Conservation (phyloP, 37 sponge, comb jelly and placozoan genomes). For the Halichondria panicea region DNA sequence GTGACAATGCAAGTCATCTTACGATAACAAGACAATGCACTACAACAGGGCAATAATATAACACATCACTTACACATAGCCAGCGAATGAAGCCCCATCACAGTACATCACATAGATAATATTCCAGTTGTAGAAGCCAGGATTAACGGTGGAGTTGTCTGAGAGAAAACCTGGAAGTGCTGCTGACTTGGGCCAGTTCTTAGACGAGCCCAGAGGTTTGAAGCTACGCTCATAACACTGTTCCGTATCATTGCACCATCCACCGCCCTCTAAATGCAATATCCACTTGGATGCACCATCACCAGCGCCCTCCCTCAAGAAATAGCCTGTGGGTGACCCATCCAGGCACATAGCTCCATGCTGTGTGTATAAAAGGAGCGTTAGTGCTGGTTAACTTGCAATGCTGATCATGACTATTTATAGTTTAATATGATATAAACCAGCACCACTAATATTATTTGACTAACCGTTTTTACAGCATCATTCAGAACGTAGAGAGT, state of each 20-base stretch:
- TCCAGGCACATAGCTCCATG: slow-evolving; percentile 88
- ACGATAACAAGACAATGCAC: too few species aligned
- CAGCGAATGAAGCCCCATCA: slow-evolving; percentile 86
- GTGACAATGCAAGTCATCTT: too few species aligned
- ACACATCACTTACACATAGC: slow-evolving; percentile 48
- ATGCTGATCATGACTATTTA: neutral
- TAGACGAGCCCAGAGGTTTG: slow-evolving; percentile 74
- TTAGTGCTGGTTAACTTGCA: neutral
- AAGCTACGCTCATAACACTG: slow-evolving; percentile 65
- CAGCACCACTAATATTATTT: too few species aligned
- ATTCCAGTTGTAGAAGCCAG: slow-evolving; percentile 75
- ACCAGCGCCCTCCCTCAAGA: slow-evolving; percentile 22
- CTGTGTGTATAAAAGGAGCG: neutral
- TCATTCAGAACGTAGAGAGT: too few species aligned
- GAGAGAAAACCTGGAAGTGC: slow-evolving; percentile 61
- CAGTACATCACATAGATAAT: slow-evolving; percentile 79
- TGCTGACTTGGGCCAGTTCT: slow-evolving; percentile 25
- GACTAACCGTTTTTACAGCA: too few species aligned
- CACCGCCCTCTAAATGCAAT: slow-evolving; percentile 78
- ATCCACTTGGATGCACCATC: slow-evolving; percentile 68
- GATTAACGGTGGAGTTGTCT: slow-evolving; percentile 44
- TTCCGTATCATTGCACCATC: slow-evolving; percentile 62
- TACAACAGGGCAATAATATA: neutral
- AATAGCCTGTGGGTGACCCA: slow-evolving; percentile 79
- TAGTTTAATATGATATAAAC: neutral